A percentile compares a stretch with the other conserved stretches of the same genome.
phyloP scores from a whole-genome alignment of 2,113 vertebrate genomes.

The Forbesichthys agassizii region DNA sequence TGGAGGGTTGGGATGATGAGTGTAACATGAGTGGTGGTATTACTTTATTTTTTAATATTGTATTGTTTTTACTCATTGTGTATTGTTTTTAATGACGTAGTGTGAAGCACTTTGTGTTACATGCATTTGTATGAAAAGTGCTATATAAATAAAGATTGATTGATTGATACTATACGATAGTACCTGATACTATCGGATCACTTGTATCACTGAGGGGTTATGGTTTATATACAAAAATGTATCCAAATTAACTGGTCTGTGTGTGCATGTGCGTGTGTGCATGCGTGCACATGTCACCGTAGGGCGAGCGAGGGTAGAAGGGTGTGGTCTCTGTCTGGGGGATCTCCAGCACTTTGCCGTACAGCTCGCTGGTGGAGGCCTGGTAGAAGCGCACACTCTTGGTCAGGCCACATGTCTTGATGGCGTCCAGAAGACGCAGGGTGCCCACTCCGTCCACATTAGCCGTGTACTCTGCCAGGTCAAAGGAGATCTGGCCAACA shows the following conservation, averaged over 20 bases:
- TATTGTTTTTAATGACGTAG: too few species aligned
- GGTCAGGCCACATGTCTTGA: constrained; percentile 95
- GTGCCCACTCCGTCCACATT: constrained; percentile 96
- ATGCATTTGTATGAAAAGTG: too few species aligned
- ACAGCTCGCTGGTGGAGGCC: constrained; percentile 97
- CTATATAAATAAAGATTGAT: too few species aligned
- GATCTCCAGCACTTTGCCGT: constrained; percentile 97
- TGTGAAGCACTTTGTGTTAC: too few species aligned
- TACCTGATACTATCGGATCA: too few species aligned
- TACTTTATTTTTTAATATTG: too few species aligned
- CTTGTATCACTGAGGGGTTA: too few species aligned
- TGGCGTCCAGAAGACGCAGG: constrained; percentile 89
- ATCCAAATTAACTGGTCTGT: constrained; percentile 9
- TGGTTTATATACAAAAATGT: too few species aligned
- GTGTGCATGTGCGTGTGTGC: constrained; percentile 1
- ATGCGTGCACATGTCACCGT: constrained; percentile 76
- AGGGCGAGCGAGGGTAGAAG: constrained; percentile 98
- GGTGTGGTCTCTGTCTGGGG: constrained; percentile 96
- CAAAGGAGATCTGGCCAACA: constrained; percentile 89
- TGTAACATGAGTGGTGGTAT: not conserved
- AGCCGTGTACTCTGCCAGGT: constrained; percentile 96
- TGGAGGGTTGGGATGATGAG: too few species aligned
- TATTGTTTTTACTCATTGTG: too few species aligned
- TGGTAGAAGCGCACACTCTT: constrained; percentile 93
- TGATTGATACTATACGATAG: not conserved